phyloP scores from a whole-genome alignment of 2,113 vertebrate species.

The Chrysochloris asiatica region DNA sequence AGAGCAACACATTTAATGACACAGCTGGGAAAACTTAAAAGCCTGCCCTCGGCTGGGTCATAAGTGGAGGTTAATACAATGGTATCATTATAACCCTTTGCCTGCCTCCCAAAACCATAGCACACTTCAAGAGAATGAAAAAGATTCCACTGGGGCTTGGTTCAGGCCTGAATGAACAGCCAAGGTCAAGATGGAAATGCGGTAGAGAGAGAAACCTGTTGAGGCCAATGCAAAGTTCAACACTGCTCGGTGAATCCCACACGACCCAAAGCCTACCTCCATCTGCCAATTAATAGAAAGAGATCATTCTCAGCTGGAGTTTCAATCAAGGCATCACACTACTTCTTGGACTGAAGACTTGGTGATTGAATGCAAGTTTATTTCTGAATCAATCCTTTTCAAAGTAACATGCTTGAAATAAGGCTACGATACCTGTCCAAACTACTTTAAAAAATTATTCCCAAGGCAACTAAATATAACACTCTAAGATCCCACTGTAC shows the following conservation, averaged over 20 bases:
- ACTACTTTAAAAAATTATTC: conserved; percentile 51
- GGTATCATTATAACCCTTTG: conserved; percentile 57
- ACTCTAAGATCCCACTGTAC: conserved; percentile 53
- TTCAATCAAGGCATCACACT: conserved; percentile 37
- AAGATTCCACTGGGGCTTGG: conserved; percentile 33
- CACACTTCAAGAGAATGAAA: conserved; percentile 51
- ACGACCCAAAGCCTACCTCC: conserved; percentile 25
- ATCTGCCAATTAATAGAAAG: conserved; percentile 67
- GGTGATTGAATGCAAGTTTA: conserved; percentile 52
- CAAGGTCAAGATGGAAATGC: conserved; percentile 65
- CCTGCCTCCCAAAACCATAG: conserved; percentile 39
- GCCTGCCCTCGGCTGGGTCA: conserved; percentile 51
- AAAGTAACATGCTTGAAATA: conserved; percentile 61
- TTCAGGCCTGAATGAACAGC: conserved; percentile 53
- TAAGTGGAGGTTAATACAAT: conserved; percentile 71
- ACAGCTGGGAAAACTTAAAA: conserved; percentile 73
- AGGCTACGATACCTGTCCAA: conserved; percentile 67
- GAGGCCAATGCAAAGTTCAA: conserved; percentile 65
- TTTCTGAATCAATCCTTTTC: conserved; percentile 72
- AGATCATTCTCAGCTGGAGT: conserved; percentile 12
- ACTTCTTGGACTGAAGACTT: conserved; percentile 14
- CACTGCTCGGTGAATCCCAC: conserved; percentile 39
- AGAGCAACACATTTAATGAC: conserved; percentile 70
- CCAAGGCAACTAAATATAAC: conserved; percentile 67
- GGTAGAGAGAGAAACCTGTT: conserved; percentile 30